Evolutionary conservation across 92 coral and sea anemone genomes (phyloP), one percentile per base, ranked within the genome.

Genomic region (Meandrina meandrites): DNA sequence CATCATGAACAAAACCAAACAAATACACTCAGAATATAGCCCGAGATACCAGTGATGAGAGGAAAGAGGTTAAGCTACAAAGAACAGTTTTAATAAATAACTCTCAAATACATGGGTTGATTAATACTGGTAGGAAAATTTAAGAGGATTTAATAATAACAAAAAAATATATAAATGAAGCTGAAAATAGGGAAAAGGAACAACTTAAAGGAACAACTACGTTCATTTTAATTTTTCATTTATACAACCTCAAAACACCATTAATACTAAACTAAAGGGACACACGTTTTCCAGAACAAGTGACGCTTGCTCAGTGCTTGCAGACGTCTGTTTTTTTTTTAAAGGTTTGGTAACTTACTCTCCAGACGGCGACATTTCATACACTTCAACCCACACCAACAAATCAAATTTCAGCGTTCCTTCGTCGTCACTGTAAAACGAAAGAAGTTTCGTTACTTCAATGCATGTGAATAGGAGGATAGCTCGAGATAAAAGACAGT

Each of bases 361-460:
- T 87, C 99, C 99, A 75, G 91, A 86, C 2, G 98, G 98, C 28
- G 99, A 94, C 84, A 97, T 80, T 83, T 97, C 99, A 70, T 79
- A 91, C 34, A 97, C 91, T 84, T 97, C 98, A 58, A 93, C 91
- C 98, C 99, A 96, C 42, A 95, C 94, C 81, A 97, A 80, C 73
- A 97, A 87, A 73, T 97, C 99, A 69, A 90, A 92, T 47, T 85
- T 92, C 81, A 92, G 81, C 15, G 87, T 89, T 35, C 86, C 87
- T 16, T 95, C 81, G 3, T 89, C 96, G 54, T 89, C 93, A 78
- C 97, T 84, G 76, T 19, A 82, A 86, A 42, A 36, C 17, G 36
- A 48, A 31, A 15, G n/a, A 22, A 57, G 5, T 32, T 30, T 11
- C 34, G 9, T 69, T 69, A 34, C 21, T 8, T 30, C 31, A 73